These are phyloP conservation scores for Metopia argyrocephala DNA, from an alignment of 2,888 invertebrate genomes.

Conservation along the genomic window DNA sequence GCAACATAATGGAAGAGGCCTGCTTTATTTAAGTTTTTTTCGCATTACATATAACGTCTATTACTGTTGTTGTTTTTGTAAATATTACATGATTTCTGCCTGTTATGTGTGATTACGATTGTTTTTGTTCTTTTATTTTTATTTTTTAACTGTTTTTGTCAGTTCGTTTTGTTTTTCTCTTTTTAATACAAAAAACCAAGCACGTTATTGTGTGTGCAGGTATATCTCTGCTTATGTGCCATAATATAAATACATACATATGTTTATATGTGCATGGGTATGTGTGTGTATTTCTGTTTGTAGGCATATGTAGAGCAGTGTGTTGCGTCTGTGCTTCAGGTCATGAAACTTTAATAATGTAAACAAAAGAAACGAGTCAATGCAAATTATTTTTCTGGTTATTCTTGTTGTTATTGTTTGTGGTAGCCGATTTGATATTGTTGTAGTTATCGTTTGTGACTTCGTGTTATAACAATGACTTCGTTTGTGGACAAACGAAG, in stretches of 20 bases:
- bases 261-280: neutral
- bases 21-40: slow-evolving; percentile 31
- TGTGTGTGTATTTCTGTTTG: neutral
- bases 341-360: slow-evolving; percentile 76
- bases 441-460: neutral
- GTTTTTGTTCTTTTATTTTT: neutral
- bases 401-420: slow-evolving; percentile 25
- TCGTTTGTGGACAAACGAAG: slow-evolving; percentile 14
- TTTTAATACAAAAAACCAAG: slow-evolving; percentile 7
- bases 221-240: neutral
- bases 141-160: slow-evolving; percentile 1
- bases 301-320: slow-evolving; percentile 60
- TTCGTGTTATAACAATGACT: slow-evolving; percentile 20
- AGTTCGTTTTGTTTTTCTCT: neutral
- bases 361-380: slow-evolving; percentile 73
- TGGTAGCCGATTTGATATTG: neutral
- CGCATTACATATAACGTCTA: neutral
- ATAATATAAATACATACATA: neutral
- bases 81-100: slow-evolving; percentile 50
- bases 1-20: slow-evolving; percentile 18
- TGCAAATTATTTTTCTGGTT: slow-evolving; percentile 48
- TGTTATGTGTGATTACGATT: neutral
- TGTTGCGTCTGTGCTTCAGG: slow-evolving; percentile 63
- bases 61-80: neutral
- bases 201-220: neutral